Evolutionary conservation across 2,888 invertebrate genomes (phyloP), one percentile per base, ranked within the genome.

Genomic region (Catocala nupta): DNA sequence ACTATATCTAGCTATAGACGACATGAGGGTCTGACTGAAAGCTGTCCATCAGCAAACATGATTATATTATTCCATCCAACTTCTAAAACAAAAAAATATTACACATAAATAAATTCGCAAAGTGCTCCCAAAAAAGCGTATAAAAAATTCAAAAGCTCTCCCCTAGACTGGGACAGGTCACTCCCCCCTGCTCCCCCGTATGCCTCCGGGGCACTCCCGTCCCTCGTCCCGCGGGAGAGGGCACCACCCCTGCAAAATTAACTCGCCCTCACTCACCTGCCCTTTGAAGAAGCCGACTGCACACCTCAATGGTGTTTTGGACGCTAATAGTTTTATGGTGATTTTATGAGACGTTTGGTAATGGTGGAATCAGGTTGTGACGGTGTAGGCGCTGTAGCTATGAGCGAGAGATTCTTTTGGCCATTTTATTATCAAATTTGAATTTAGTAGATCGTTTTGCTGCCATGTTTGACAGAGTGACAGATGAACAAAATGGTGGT

Each of bases 261-360:
- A 85, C 87, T 85, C 87, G 74, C 88, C 88, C 88, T 83, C 65
- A 65, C 85, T 87, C 88, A 92, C 93, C 93, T 92, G 92, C 83
- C 86, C 89, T 91, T 91, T 91, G 88, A 88, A 88, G 84, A 85
- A 77, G 83, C 85, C 84, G 86, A 66, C 74, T 72, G 87, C 71
- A 88, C 84, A 82, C 75, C 78, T 73, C 63, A 74, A 80, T 69
- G 80, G 55, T 70, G 76, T 77, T 70, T 73, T 83, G 81, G 78
- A 70, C 36, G 34, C 49, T 60, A 71, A 75, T 75, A 71, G 66
- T 66, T 70, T 73, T 68, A 71, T 70, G 56, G 57, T 57, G 63
- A 59, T 65, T 65, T 62, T 58, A 55, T 59, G 47, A 55, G 59
- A 45, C 39, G 44, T 58, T 33, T 55, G 34, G 10, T 65, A 57